Percentiles rank a stretch among this genome's conserved stretches.
These are phyloP conservation scores for Siphlonurus alternatus DNA, from an alignment of 2,888 invertebrate species.

Conservation along the genomic window DNA sequence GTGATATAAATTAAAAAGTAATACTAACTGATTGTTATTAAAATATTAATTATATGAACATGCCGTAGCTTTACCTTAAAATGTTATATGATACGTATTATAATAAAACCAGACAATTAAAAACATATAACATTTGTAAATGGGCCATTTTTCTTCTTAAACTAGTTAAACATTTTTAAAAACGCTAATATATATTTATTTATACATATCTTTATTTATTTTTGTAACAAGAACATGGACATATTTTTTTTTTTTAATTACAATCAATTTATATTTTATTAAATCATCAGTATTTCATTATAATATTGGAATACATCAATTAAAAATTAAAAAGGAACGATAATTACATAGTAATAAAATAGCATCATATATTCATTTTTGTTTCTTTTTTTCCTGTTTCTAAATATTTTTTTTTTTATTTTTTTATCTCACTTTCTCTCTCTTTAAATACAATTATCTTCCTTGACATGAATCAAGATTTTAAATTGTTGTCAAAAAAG, in stretches of 20 bases:
- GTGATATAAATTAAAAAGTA: too few relatives aligned
- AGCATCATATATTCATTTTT: neutral
- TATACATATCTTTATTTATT: neutral
- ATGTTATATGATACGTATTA: too few relatives aligned
- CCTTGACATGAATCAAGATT: too few relatives aligned
- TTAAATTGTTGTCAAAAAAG: neutral
- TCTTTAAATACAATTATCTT: too few relatives aligned
- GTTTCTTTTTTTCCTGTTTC: neutral
- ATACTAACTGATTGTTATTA: too few relatives aligned
- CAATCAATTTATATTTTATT: neutral
- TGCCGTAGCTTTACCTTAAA: too few relatives aligned
- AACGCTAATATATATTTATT: neutral
- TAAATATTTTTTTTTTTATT: too few relatives aligned
- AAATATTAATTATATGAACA: too few relatives aligned
- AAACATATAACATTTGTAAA: too few relatives aligned
- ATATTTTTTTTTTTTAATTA: neutral
- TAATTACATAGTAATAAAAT: constrained; percentile 3
- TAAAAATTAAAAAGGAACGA: neutral
- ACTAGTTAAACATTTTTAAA: neutral
- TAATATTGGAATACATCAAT: neutral
- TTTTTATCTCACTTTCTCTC: too few relatives aligned
- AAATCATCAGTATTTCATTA: neutral
- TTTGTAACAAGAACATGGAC: neutral
- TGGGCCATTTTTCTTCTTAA: too few relatives aligned
- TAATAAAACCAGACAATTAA: too few relatives aligned